Evolutionary conservation across 2,797 vertebrate genomes (phyloP).

Genomic region (Megaceryle alcyon): DNA sequence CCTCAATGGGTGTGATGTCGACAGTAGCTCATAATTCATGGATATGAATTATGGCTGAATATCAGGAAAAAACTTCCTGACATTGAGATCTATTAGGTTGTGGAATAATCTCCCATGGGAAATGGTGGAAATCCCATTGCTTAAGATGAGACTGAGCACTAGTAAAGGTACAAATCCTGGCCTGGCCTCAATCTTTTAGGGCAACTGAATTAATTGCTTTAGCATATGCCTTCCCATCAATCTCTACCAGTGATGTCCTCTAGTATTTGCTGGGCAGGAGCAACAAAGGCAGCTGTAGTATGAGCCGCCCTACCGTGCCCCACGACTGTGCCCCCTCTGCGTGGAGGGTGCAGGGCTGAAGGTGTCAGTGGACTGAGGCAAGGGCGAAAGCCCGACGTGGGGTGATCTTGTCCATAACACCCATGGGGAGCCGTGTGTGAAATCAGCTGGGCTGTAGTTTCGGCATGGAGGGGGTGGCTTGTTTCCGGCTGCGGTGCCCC

Average conservation of each 20-base stretch:
- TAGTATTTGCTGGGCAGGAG: background rate
- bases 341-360: background rate
- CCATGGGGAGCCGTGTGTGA: background rate
- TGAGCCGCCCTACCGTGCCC: background rate
- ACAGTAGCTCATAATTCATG: slow-evolving; percentile 73
- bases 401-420: accelerated
- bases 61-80: slow-evolving; percentile 70
- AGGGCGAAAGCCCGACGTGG: accelerated
- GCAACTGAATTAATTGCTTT: slow-evolving; percentile 18
- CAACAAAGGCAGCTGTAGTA: background rate
- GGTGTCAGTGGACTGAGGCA: accelerated
- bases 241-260: background rate
- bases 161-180: background rate
- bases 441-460: background rate
- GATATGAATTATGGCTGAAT: slow-evolving; percentile 71
- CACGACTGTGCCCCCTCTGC: background rate
- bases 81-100: slow-evolving; percentile 70
- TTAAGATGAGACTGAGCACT: slow-evolving; percentile 1
- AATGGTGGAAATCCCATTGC: slow-evolving; percentile 40
- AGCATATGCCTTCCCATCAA: background rate
- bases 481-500: background rate
- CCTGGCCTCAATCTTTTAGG: background rate
- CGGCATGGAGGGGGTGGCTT: background rate
- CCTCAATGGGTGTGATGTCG: slow-evolving; percentile 66
- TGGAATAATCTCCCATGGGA: slow-evolving; percentile 60